Percentiles rank a stretch among this genome's conserved stretches.
Conservation (phyloP, 2,888 invertebrate genomes). For the Orgyia antiqua region DNA sequence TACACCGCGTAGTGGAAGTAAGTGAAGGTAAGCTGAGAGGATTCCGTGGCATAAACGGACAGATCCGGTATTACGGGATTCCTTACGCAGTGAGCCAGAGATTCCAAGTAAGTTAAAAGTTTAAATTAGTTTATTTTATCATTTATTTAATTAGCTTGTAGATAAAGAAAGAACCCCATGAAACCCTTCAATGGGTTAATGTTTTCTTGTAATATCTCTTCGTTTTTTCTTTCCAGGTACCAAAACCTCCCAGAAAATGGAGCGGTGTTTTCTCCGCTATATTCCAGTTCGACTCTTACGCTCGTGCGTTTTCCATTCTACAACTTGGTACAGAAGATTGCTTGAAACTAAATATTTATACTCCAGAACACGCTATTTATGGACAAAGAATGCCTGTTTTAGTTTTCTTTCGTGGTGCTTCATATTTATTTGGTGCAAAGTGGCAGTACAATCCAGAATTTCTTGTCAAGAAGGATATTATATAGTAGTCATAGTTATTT, state of each 20-base stretch:
- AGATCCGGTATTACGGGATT: slow-evolving; percentile 59
- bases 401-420: slow-evolving; percentile 64
- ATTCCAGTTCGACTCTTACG: slow-evolving; percentile 41
- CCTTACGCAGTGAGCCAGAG: slow-evolving; percentile 54
- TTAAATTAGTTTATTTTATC: too few species aligned
- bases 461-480: slow-evolving; percentile 51
- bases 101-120: slow-evolving; percentile 50
- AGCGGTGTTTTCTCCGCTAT: slow-evolving; percentile 45
- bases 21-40: slow-evolving; percentile 55
- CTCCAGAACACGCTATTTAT: slow-evolving; percentile 34
- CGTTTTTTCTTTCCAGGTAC: slow-evolving; percentile 39
- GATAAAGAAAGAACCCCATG: too few species aligned
- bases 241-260: slow-evolving; percentile 47
- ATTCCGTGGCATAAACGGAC: slow-evolving; percentile 41
- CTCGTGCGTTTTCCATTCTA: slow-evolving; percentile 44
- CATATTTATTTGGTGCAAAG: slow-evolving; percentile 62
- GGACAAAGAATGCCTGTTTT: slow-evolving; percentile 47
- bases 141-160: too few species aligned
- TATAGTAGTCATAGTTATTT: too few species aligned
- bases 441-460: slow-evolving; percentile 62
- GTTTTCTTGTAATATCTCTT: too few species aligned
- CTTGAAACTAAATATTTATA: slow-evolving; percentile 53
- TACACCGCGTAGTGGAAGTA: slow-evolving; percentile 39
- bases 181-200: too few species aligned
- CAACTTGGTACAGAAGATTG: slow-evolving; percentile 55